phyloP scores from a whole-genome alignment of 2,113 vertebrate genomes.

The Sapajus apella region DNA sequence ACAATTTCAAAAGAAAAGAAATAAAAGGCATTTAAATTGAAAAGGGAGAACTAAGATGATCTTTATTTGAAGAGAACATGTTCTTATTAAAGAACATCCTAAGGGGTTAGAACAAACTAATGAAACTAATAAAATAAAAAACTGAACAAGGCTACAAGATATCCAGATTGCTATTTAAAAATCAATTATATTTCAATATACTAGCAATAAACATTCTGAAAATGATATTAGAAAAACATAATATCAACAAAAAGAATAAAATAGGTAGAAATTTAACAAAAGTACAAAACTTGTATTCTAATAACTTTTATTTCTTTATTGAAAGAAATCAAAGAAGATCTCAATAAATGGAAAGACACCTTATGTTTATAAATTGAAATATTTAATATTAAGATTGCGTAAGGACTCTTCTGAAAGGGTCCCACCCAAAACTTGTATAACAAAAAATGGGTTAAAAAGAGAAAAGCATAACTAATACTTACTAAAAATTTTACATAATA shows the following conservation, averaged over 20 bases:
- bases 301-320: not conserved
- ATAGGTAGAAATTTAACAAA: not conserved
- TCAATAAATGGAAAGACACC: not conserved
- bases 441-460: not conserved
- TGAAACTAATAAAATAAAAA: not conserved
- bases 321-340: not conserved
- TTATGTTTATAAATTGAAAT: not conserved
- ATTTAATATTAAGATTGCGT: not conserved
- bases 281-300: not conserved
- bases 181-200: not conserved
- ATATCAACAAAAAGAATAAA: not conserved
- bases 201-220: not conserved
- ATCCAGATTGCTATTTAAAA: not conserved
- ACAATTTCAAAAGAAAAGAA: not conserved
- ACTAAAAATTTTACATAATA: not conserved
- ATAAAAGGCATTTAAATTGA: not conserved
- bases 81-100: not conserved
- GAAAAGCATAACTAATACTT: not conserved
- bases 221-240: not conserved
- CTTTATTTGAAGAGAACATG: not conserved
- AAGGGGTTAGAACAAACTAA: not conserved
- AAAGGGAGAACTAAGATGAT: not conserved
- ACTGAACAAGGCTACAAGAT: not conserved
- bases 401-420: not conserved
- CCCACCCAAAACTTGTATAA: not conserved